Base-by-base conservation (phyloP, 2,888 invertebrate species). In the Microctonus brassicae region DNA sequence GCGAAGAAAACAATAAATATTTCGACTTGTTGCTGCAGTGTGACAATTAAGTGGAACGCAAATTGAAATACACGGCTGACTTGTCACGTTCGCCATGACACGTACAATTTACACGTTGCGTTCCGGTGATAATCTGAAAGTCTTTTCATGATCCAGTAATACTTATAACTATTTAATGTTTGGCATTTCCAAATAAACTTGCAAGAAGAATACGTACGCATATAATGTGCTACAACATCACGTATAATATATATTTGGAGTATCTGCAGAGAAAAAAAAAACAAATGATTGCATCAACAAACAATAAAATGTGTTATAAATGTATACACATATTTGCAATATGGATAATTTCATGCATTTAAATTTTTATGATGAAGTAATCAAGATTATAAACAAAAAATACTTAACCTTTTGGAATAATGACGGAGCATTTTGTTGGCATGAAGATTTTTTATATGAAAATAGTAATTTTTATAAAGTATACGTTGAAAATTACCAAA, bases 1-100 rank as follows among this genome's bases (percentile, higher is more conserved):
- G 29, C 13, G 13, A 47, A 39, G 29, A 29, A 29, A 5, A 29
- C 3, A 26, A 33, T 33, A 2, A 11, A 17, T 33, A 24, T 22
- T 29, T 20, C 10, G 20, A 34, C 29, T 34, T 33, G 33, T 22
- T 34, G 26, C 36, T 13, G 10, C n/a, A 70, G 11, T 26, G 24
- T 26, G 24, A 60, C 33, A 53, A 60, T 58, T 57, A 73, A 69
- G 73, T 74, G 71, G 72, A 69, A 73, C 71, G 64, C 58, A 47
- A 57, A 73, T 66, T 64, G 55, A 55, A 57, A 60, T 73, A 57
- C 52, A 75, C 64, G 76, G 55, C 65, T 70, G 75, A 53, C 58
- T 62, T 66, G 71, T 74, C 70, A 70, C 73, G 70, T 71, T 70
- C 62, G 34, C 53, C 60, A 36, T 69, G 62, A 69, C 58, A 66